Evolutionary conservation across 92 coral and sea anemone genomes (phyloP).

Genomic region (Siderastrea siderea): DNA sequence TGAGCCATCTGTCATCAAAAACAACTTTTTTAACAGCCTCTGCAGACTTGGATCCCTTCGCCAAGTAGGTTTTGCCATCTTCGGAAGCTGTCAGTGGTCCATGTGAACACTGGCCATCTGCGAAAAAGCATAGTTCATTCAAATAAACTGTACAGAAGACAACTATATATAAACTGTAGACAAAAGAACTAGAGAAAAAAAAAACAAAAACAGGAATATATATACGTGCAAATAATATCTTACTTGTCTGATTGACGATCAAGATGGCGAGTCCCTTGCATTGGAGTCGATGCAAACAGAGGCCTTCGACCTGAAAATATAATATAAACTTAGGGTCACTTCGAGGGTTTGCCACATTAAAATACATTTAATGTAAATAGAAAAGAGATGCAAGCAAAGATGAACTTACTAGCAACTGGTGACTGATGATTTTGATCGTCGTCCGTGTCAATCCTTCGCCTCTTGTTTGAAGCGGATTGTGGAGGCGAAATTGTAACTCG

Average conservation of each 20-base stretch:
- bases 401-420: conserved; percentile 11
- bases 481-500: conserved; percentile 20
- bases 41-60: conserved; percentile 62
- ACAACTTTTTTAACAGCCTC: conserved; percentile 66
- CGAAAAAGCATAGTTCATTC: conserved; percentile 1
- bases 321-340: no score
- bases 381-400: neutral
- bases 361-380: conserved; percentile 1
- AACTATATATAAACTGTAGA: no score
- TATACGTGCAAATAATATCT: no score
- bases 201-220: no score
- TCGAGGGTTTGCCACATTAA: neutral
- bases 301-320: no score
- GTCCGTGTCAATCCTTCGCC: conserved; percentile 17
- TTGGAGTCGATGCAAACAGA: no score
- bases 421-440: conserved; percentile 13
- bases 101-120: conserved; percentile 66
- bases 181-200: no score
- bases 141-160: neutral
- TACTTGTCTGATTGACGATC: no score
- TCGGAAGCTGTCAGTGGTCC: conserved; percentile 68
- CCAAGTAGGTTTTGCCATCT: conserved; percentile 34
- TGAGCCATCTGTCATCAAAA: conserved; percentile 66
- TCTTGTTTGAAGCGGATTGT: conserved; percentile 23
- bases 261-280: no score